These are phyloP conservation scores for Hermodice carunculata DNA, from an alignment of 2,888 invertebrate species.

Conservation along the genomic window DNA sequence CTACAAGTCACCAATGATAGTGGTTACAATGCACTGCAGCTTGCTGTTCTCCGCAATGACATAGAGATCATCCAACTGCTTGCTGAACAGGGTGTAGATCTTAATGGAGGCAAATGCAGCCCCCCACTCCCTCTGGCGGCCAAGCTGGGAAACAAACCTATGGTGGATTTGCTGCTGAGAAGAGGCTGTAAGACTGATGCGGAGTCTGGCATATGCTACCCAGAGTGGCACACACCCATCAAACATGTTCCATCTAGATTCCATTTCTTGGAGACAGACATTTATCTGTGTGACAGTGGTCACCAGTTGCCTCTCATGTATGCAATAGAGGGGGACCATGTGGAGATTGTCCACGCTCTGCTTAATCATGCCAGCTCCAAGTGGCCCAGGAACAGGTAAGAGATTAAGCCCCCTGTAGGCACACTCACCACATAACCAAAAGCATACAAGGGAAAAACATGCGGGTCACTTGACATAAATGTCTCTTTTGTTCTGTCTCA, in stretches of 20 bases:
- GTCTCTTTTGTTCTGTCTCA: no score
- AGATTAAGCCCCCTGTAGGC: no score
- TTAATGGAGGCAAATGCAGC: constrained; percentile 73
- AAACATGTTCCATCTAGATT: constrained; percentile 51
- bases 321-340: constrained; percentile 60
- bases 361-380: no score
- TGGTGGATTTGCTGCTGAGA: constrained; percentile 78
- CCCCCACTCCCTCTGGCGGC: constrained; percentile 83
- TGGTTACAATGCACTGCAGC: constrained; percentile 81
- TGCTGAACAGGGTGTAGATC: constrained; percentile 20
- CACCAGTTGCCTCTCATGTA: constrained; percentile 60
- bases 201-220: constrained; percentile 83
- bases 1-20: constrained; percentile 73
- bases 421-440: no score
- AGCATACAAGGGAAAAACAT: no score
- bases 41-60: constrained; percentile 73
- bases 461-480: no score
- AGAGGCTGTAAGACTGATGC: constrained; percentile 80
- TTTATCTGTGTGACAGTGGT: constrained; percentile 57
- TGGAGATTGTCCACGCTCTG: constrained; percentile 49
- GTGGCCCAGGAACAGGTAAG: no score
- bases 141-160: constrained; percentile 78
- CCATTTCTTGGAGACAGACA: constrained; percentile 58
- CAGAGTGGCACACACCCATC: constrained; percentile 76
- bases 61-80: constrained; percentile 27